Conservation (phyloP, 2,113 vertebrate genomes). For the Sinocyclocheilus anshuiensis region DNA sequence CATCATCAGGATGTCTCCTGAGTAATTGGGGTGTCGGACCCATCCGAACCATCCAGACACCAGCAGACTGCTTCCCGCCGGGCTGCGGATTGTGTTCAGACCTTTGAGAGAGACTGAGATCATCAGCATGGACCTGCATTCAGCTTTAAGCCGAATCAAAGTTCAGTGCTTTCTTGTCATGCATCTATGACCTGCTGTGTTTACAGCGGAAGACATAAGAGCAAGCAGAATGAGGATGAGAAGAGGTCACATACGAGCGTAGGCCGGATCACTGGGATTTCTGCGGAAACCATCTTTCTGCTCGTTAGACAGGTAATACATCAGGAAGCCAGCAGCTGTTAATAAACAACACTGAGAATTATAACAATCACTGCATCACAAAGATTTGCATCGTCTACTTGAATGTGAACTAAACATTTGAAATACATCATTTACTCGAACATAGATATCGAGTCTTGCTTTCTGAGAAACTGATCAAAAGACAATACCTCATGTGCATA, state of each 20-base stretch:
- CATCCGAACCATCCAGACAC: conserved; percentile 65
- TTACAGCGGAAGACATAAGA: background rate
- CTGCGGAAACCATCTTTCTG: conserved; percentile 59
- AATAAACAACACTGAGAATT: no score
- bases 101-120: conserved; percentile 33
- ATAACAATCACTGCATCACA: no score
- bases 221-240: background rate
- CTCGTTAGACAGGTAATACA: conserved; percentile 57
- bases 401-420: no score
- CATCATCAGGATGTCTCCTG: conserved; percentile 60
- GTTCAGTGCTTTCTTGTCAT: background rate
- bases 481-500: no score
- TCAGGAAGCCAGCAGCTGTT: conserved; percentile 53
- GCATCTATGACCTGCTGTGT: background rate
- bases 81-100: conserved; percentile 54
- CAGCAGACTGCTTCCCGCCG: conserved; percentile 55
- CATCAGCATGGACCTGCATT: background rate
- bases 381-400: no score
- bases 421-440: no score
- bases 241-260: conserved; percentile 47
- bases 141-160: no score
- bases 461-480: no score
- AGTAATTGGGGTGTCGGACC: conserved; percentile 64
- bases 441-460: no score
- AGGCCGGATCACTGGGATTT: conserved; percentile 48